A percentile compares a stretch with the other conserved stretches of the same genome.
phyloP scores from a whole-genome alignment of 2,888 invertebrate species.

The Chalcosyrphus nemorum region DNA sequence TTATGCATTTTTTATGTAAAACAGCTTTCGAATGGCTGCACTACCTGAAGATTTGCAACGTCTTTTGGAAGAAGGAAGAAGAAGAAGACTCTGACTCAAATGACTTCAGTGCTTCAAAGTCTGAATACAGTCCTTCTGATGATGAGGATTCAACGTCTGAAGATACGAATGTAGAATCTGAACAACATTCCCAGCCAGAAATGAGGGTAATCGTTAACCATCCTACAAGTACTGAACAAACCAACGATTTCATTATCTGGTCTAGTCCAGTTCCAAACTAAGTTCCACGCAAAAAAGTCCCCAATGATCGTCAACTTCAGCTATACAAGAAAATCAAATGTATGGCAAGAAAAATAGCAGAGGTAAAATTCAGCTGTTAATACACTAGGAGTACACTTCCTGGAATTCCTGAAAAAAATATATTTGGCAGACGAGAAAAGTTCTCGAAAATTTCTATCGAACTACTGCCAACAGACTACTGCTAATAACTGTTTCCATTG shows the following conservation, averaged over 20 bases:
- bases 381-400: too few relatives aligned
- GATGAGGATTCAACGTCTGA: background rate
- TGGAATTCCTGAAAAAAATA: too few relatives aligned
- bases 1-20: background rate
- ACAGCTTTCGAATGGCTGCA: constrained; percentile 4
- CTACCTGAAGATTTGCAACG: background rate
- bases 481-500: too few relatives aligned
- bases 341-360: too few relatives aligned
- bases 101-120: background rate
- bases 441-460: too few relatives aligned
- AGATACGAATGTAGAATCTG: constrained; percentile 3
- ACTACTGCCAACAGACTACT: too few relatives aligned
- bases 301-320: too few relatives aligned
- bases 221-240: constrained; percentile 13
- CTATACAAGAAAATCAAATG: too few relatives aligned
- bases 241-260: background rate
- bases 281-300: constrained; percentile 8
- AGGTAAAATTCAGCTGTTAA: too few relatives aligned
- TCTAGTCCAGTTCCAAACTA: constrained; percentile 2
- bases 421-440: too few relatives aligned
- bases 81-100: background rate
- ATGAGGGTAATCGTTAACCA: constrained; percentile 3
- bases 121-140: background rate
- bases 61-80: background rate
- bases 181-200: background rate